These are phyloP conservation scores for Drosophila emarginata DNA, from an alignment of 2,888 invertebrate genomes.

Conservation along the genomic window DNA sequence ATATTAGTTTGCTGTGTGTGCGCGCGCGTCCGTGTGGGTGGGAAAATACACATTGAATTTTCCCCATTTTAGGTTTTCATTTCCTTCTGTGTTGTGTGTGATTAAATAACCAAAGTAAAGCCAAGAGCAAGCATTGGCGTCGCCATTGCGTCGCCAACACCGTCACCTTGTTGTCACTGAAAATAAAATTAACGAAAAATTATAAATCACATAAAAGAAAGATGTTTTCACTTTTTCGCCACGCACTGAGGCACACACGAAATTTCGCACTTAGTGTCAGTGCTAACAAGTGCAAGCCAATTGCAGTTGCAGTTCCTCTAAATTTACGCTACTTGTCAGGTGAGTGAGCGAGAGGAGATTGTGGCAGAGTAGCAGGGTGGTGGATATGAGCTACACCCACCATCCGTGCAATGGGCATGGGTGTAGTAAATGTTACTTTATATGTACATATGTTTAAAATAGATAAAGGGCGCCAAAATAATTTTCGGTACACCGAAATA, in stretches of 20 bases:
- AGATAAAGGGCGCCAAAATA: too few relatives aligned
- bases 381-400: neutral
- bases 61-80: slow-evolving; percentile 22
- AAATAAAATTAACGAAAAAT: slow-evolving; percentile 32
- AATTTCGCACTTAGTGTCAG: slow-evolving; percentile 51
- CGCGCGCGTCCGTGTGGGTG: neutral
- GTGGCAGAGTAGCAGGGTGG: neutral
- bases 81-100: slow-evolving; percentile 31
- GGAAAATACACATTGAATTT: slow-evolving; percentile 63
- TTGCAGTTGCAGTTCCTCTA: slow-evolving; percentile 38
- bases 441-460: too few relatives aligned
- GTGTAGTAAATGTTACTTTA: neutral
- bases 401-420: slow-evolving; percentile 4
- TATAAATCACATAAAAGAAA: slow-evolving; percentile 33
- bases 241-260: slow-evolving; percentile 64
- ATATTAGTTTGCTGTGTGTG: slow-evolving; percentile 48
- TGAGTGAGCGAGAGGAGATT: slow-evolving; percentile 39
- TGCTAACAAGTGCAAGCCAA: slow-evolving; percentile 36
- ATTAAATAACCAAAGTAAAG: slow-evolving; percentile 67
- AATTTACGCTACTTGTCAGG: slow-evolving; percentile 54
- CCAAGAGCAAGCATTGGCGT: slow-evolving; percentile 54
- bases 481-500: too few relatives aligned
- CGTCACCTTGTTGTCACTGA: slow-evolving; percentile 51
- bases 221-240: slow-evolving; percentile 76
- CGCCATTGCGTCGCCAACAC: slow-evolving; percentile 10